phyloP scores from a whole-genome alignment of 2,888 invertebrate genomes.

The Leuctra nigra region DNA sequence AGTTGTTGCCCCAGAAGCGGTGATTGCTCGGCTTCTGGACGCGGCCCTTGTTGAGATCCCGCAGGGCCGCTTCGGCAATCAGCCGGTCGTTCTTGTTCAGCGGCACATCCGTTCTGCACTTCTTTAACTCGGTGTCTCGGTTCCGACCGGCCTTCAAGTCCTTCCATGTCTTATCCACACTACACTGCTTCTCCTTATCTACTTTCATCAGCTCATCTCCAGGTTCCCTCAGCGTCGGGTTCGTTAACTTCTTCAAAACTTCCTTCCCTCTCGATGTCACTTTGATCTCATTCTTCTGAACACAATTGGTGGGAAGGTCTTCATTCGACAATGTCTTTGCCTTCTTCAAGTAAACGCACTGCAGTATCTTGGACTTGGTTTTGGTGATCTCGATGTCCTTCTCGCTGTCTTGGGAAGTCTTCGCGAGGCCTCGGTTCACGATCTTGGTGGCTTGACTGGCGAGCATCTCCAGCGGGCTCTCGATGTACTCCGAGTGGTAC shows the following conservation, averaged over 20 bases:
- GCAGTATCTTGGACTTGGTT: conserved; percentile 6
- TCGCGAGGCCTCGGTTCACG: background rate
- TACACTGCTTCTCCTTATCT: background rate
- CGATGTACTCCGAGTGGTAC: background rate
- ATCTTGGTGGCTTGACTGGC: background rate
- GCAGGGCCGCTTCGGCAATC: conserved; percentile 32
- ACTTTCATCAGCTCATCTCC: background rate
- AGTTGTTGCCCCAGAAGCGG: background rate
- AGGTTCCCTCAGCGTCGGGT: background rate
- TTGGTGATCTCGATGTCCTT: background rate
- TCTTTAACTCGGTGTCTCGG: background rate
- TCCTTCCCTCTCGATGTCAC: background rate
- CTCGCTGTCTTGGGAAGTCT: no score
- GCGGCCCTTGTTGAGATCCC: conserved; percentile 29
- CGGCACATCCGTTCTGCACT: background rate
- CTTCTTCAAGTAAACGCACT: conserved; percentile 8
- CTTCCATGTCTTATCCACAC: background rate
- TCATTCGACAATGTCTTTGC: background rate
- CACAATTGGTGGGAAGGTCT: background rate
- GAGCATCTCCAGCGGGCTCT: background rate
- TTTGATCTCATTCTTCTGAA: no score
- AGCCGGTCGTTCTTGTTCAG: conserved; percentile 28
- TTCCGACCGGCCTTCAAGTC: background rate
- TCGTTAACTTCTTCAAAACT: background rate
- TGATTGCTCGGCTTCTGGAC: conserved; percentile 2